Evolutionary conservation across 2,888 invertebrate genomes (phyloP), one percentile per base, ranked within the genome.

Genomic region (Nomada ferruginata): DNA sequence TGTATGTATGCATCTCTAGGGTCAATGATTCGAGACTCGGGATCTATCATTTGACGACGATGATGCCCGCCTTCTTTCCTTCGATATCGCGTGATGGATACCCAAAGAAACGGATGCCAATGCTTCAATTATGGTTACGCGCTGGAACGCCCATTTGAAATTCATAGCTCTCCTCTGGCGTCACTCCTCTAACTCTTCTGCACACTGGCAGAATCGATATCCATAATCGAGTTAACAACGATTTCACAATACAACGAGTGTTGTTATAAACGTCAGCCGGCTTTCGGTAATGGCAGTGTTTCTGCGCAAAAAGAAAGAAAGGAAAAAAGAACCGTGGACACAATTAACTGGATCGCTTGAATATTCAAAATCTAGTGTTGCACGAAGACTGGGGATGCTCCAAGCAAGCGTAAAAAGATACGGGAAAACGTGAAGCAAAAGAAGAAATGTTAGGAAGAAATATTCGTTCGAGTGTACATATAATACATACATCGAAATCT

Each of bases 91-190:
- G 47, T 71, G 76, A 83, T 87, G 83, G 88, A 87, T 85, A 76
- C 18, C 61, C 64, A 64, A 65, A 73, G 79, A 80, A 83, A 82
- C 81, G 85, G 76, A 83, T 79, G 86, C 61, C 85, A 76, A 82
- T 77, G 76, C 64, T 53, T 76, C 50, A 76, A 47, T 65, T 64
- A 73, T 52, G 80, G 72, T 79, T 66, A 72, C 69, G 76, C 74
- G 74, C 44, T 47, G 69, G 64, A 74, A 63, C 70, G 65, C 59
- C 55, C 80, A 81, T 80, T 82, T 78, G 72, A 86, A 85, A 86
- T 86, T 86, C 87, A 81, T 87, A 76, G 83, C 63, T 75, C 80
- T 76, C 71, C 65, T n/a, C 29, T 66, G 74, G 53, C 26, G n/a
- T 18, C 29, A 1, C 52, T 20, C 13, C 18, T 9, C 13, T 5